Percentiles rank a stretch among this genome's conserved stretches.
Evolutionary conservation across 2,888 invertebrate genomes (phyloP).

Genomic region (Volucella bombylans): DNA sequence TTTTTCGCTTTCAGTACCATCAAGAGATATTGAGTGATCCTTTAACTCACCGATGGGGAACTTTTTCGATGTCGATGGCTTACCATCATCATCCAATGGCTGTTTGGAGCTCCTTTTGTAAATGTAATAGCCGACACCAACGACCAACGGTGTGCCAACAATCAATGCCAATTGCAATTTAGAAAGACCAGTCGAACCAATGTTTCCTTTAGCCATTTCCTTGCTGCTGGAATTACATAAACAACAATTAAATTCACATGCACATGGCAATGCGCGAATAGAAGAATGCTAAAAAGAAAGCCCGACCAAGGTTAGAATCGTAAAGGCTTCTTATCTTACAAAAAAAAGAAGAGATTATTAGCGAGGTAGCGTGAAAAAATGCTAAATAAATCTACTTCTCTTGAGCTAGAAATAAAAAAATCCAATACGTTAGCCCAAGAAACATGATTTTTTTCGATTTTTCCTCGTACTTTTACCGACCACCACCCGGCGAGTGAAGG

Average conservation of each 20-base stretch:
- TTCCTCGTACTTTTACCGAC: neutral
- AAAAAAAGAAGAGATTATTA: conserved; percentile 16
- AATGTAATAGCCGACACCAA: conserved; percentile 90
- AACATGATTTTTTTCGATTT: no score
- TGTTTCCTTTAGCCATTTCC: conserved; percentile 72
- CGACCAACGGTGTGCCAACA: conserved; percentile 91
- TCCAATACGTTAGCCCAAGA: no score
- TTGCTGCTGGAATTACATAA: conserved; percentile 63
- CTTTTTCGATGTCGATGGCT: conserved; percentile 81
- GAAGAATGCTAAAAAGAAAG: neutral
- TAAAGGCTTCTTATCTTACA: conserved; percentile 34
- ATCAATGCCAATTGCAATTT: conserved; percentile 94
- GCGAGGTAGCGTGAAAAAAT: conserved; percentile 37
- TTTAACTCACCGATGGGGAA: conserved; percentile 84
- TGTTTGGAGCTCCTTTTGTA: conserved; percentile 72
- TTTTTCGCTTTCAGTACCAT: conserved; percentile 79
- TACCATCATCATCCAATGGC: conserved; percentile 69
- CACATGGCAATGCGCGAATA: conserved; percentile 55
- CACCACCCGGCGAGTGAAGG: conserved; percentile 49
- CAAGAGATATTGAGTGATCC: conserved; percentile 85
- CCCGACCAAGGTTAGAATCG: conserved; percentile 62
- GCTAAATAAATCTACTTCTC: neutral
- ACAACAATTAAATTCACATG: conserved; percentile 35
- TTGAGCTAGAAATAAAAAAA: neutral
- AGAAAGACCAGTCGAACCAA: conserved; percentile 80